phyloP scores from a whole-genome alignment of 2,888 invertebrate species.

The Junonia oenone region DNA sequence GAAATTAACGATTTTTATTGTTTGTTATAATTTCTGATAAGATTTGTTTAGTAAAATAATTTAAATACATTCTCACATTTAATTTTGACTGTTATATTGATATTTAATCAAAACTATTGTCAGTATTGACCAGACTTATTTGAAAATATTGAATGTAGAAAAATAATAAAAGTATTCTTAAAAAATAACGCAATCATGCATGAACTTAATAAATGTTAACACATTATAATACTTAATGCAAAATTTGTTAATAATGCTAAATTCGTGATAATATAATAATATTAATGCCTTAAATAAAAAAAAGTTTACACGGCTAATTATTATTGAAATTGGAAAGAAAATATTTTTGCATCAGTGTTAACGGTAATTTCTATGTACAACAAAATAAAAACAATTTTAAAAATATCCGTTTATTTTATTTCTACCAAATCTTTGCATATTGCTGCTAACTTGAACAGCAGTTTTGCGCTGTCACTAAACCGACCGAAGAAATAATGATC shows the following conservation, averaged over 20 bases:
- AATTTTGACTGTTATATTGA: background rate
- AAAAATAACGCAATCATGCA: slow-evolving; percentile 1
- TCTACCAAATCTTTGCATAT: background rate
- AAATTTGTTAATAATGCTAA: slow-evolving; percentile 16
- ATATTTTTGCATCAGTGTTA: slow-evolving; percentile 72
- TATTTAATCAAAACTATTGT: background rate
- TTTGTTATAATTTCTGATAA: slow-evolving; percentile 22
- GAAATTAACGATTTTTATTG: slow-evolving; percentile 44
- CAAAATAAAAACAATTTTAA: slow-evolving; percentile 53
- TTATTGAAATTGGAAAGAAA: slow-evolving; percentile 35
- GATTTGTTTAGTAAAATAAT: background rate
- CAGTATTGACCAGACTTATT: background rate
- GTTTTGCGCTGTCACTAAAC: too few species aligned
- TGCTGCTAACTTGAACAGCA: too few species aligned
- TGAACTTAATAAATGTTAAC: slow-evolving; percentile 16
- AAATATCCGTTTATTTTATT: slow-evolving; percentile 19
- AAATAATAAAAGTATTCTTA: background rate
- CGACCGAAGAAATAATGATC: too few species aligned
- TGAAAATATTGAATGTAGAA: background rate
- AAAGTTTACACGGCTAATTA: slow-evolving; percentile 26
- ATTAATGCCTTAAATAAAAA: slow-evolving; percentile 20
- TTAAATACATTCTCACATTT: background rate
- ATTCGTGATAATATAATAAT: slow-evolving; percentile 25
- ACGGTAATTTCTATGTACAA: slow-evolving; percentile 52
- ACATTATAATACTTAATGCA: slow-evolving; percentile 4